Percentiles rank a stretch among this genome's conserved stretches.
Conservation (phyloP, 2,797 vertebrate genomes). For the Cercopithecus neglectus region DNA sequence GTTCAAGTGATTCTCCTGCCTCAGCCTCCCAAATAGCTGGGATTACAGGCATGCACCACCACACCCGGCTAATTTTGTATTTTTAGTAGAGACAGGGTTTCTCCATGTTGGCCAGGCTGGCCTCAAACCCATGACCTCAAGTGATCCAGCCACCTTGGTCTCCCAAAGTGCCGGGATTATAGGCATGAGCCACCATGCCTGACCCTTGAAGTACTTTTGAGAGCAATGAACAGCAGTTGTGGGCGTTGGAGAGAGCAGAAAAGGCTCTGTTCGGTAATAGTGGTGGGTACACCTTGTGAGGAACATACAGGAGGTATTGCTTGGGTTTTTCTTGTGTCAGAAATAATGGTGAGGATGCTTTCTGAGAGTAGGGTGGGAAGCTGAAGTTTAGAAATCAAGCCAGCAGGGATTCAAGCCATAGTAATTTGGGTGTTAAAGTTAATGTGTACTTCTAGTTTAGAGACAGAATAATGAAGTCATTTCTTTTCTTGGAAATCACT, state of each 20-base stretch:
- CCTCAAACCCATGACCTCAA: too few relatives aligned
- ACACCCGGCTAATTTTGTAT: too few relatives aligned
- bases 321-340: background rate
- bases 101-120: too few relatives aligned
- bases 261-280: background rate
- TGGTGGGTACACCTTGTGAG: background rate
- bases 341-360: background rate
- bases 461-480: background rate
- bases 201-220: background rate
- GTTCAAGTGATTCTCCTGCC: too few relatives aligned
- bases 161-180: too few relatives aligned
- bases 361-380: background rate
- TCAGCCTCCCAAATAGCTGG: too few relatives aligned
- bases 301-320: background rate
- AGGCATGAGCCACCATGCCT: too few relatives aligned
- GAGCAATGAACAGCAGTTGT: background rate
- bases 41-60: too few relatives aligned
- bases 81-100: too few relatives aligned
- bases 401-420: background rate
- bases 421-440: background rate
- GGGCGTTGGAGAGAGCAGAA: background rate
- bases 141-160: too few relatives aligned
- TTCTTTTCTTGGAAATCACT: background rate
- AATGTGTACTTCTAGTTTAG: background rate
- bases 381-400: background rate